Evolutionary conservation across 2,888 invertebrate genomes (phyloP), one percentile per base, ranked within the genome.

Genomic region (Euproctis similis): DNA sequence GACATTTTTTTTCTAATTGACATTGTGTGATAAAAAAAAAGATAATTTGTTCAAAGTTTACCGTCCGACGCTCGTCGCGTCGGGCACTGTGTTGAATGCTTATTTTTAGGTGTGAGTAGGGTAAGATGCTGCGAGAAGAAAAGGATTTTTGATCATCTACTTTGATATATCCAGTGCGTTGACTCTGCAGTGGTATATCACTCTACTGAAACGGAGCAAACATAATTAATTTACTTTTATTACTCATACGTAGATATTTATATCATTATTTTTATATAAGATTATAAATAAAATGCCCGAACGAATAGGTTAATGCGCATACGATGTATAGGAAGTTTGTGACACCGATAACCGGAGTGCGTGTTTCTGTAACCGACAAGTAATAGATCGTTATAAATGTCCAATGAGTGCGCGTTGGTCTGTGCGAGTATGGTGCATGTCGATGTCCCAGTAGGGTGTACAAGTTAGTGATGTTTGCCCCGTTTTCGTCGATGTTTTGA

Each of bases 111-210:
- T 82, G 76, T 73, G 68, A 65, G 61, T 81, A 80, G 77, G 59
- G 53, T 74, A 62, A 62, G 63, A 45, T 45, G 67, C 71, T 47
- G 73, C 75, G 61, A 61, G 78, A 73, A 86, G 86, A 74, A 74
- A 88, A 89, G 89, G 89, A 88, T 89, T 89, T 89, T 89, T 89
- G 89, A 89, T 86, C 88, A 89, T 86, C 86, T 75, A 68, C 60
- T 50, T 38, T 52, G 60, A 74, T 75, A 74, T 78, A 78, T 64
- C 78, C 67, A 76, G 57, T 56, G 73, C 44, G 46, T 49, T 43
- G 54, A 48, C 59, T 51, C 59, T 60, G 74, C 73, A 48, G 65
- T 69, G 76, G 64, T 76, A 75, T 78, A 71, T 70, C 63, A 51
- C 55, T 71, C 73, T 65, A 71, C 75, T 65, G 74, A 80, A 82